These are phyloP conservation scores for Melanotaenia boesemani DNA, from an alignment of 2,797 vertebrate species.

Conservation along the genomic window DNA sequence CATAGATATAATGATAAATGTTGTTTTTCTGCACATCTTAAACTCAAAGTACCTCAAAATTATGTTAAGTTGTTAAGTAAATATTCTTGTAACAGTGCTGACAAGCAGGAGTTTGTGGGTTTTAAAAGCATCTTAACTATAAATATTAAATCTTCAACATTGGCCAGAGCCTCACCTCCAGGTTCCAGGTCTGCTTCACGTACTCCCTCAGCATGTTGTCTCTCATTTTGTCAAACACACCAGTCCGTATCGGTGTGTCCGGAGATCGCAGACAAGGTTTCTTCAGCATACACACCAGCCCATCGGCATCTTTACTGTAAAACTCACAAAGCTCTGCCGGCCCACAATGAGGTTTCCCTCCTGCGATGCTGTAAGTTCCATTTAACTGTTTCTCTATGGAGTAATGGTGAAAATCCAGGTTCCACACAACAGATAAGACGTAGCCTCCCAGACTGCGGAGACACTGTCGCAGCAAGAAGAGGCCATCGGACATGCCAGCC, in stretches of 20 bases:
- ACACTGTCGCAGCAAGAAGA: conserved; percentile 94
- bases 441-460: conserved; percentile 95
- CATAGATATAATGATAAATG: background rate
- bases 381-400: conserved; percentile 94
- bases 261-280: conserved; percentile 91
- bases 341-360: conserved; percentile 93
- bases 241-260: conserved; percentile 80
- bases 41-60: background rate
- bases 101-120: background rate
- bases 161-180: conserved; percentile 87
- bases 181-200: conserved; percentile 91
- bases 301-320: conserved; percentile 93
- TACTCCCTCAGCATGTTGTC: conserved; percentile 96
- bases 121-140: background rate
- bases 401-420: conserved; percentile 92
- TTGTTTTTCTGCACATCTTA: background rate
- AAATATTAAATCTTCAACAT: background rate
- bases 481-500: conserved; percentile 92
- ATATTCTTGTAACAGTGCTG: background rate
- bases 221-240: conserved; percentile 91
- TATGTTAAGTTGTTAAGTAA: background rate
- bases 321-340: conserved; percentile 95
- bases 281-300: conserved; percentile 88
- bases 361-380: conserved; percentile 90
- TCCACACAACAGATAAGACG: conserved; percentile 91